Evolutionary conservation across 1,140 invertebrate genomes (phyloP), one percentile per base, ranked within the genome.

Genomic region (Drosophila bocqueti): DNA sequence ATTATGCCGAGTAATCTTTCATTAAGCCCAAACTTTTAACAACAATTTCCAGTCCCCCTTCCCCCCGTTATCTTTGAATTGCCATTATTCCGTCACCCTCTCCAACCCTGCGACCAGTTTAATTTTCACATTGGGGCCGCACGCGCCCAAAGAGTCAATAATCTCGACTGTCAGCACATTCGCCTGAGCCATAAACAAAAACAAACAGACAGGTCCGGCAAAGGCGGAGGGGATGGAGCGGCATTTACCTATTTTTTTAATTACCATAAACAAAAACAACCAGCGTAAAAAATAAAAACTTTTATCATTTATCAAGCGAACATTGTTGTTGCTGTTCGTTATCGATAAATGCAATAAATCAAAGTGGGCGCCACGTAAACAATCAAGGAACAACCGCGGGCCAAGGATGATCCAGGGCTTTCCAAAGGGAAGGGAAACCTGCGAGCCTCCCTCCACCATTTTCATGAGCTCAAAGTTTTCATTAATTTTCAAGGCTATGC

Each of bases 261-360:
- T 87, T 87, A 81, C 64, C 77, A 83, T 80, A 74, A 81, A 61
- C 76, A 83, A 82, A 82, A 76, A 66, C 72, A 66, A 36, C 18
- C 46, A 43, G 21, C 5, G 54, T 10, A 66, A 66, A 54, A 76
- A 67, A 76, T 72, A 67, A 76, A 82, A 87, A 87, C 80, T 87
- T 87, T 89, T 68, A 72, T 87, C 83, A 87, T 87, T 87, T 83
- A 89, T 87, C 83, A 87, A 87, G 50, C 36, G 52, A 63, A 38
- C 29, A 55, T 78, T 78, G 46, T 78, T 76, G 59, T 62, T 76
- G 72, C 50, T 76, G 62, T 61, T 58, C 50, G 36, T 36, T 40
- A 65, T 59, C 81, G 72, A 87, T 77, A 83, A 86, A 64, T 74
- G 71, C 76, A 83, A 86, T 86, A 87, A 86, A 86, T 86, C 83